A percentile compares a stretch with the other conserved stretches of the same genome.
phyloP scores from a whole-genome alignment of 2,888 invertebrate genomes.

The Empis livida region DNA sequence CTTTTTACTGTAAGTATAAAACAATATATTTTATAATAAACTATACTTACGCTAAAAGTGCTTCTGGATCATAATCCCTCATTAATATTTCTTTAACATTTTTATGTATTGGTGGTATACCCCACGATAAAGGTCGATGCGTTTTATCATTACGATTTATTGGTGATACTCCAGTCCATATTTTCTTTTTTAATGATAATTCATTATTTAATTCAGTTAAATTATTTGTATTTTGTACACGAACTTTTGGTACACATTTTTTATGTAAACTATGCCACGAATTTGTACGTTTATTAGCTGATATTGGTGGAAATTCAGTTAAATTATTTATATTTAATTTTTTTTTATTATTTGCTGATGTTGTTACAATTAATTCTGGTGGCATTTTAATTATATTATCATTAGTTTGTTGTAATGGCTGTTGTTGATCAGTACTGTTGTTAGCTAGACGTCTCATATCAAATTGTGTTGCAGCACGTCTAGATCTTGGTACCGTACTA shows the following conservation, averaged over 20 bases:
- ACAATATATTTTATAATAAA: no score
- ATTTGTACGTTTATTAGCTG: slow-evolving; percentile 21
- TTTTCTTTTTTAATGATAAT: slow-evolving; percentile 53
- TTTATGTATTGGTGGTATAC: slow-evolving; percentile 43
- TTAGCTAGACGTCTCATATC: slow-evolving; percentile 25
- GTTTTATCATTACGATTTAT: slow-evolving; percentile 15
- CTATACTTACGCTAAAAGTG: slow-evolving; percentile 40
- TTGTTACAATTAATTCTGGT: slow-evolving; percentile 37
- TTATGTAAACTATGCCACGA: slow-evolving; percentile 33
- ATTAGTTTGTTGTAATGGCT: slow-evolving; percentile 13
- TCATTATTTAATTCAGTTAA: slow-evolving; percentile 2
- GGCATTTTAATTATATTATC: slow-evolving; percentile 26
- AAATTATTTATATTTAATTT: not conserved
- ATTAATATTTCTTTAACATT: slow-evolving; percentile 18
- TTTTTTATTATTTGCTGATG: slow-evolving; percentile 18
- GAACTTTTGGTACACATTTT: slow-evolving; percentile 18
- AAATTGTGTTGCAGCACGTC: slow-evolving; percentile 27
- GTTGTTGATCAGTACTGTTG: slow-evolving; percentile 19
- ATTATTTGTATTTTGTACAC: slow-evolving; percentile 8
- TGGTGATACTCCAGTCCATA: slow-evolving; percentile 55
- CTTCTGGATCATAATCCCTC: slow-evolving; percentile 43
- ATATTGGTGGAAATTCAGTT: slow-evolving; percentile 20
- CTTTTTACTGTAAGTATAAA: no score
- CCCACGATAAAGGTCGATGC: slow-evolving; percentile 50
- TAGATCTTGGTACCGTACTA: slow-evolving; percentile 21